phyloP scores from a whole-genome alignment of 2,113 vertebrate genomes.

The Antechinus flavipes region DNA sequence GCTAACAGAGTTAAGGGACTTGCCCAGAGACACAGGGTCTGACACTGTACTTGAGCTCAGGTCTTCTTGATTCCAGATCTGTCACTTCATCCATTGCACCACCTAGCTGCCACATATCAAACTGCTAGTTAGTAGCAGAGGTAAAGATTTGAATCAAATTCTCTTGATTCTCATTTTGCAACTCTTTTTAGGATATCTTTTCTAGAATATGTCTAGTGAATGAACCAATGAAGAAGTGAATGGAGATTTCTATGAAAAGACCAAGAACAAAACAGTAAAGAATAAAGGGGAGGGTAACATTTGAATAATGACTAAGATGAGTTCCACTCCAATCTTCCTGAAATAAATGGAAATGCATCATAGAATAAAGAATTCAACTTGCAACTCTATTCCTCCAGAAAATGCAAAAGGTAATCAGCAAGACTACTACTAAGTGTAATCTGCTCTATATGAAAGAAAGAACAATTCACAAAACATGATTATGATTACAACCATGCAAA shows the following conservation, averaged over 20 bases:
- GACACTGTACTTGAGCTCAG: too few relatives aligned
- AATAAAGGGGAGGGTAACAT: neutral
- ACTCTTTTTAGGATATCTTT: neutral
- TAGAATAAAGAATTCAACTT: neutral
- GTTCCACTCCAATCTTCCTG: neutral
- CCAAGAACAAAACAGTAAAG: neutral
- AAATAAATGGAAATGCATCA: neutral
- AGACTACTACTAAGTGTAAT: neutral
- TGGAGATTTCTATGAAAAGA: neutral
- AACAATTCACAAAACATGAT: slow-evolving; percentile 13
- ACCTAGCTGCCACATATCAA: neutral
- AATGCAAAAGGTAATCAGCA: slow-evolving; percentile 6
- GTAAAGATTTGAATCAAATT: neutral
- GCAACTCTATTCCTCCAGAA: neutral
- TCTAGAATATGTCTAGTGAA: too few relatives aligned
- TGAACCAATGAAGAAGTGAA: neutral
- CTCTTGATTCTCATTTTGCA: neutral
- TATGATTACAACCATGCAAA: slow-evolving; percentile 24
- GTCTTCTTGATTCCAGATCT: too few relatives aligned
- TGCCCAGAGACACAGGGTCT: too few relatives aligned
- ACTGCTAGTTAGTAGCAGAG: neutral
- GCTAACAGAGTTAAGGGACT: neutral
- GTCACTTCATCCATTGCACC: too few relatives aligned
- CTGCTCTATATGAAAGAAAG: slow-evolving; percentile 29
- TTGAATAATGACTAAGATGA: neutral